Evolutionary conservation across 1,140 invertebrate genomes (phyloP), one percentile per base, ranked within the genome.

Genomic region (Trachymyrmex septentrionalis): DNA sequence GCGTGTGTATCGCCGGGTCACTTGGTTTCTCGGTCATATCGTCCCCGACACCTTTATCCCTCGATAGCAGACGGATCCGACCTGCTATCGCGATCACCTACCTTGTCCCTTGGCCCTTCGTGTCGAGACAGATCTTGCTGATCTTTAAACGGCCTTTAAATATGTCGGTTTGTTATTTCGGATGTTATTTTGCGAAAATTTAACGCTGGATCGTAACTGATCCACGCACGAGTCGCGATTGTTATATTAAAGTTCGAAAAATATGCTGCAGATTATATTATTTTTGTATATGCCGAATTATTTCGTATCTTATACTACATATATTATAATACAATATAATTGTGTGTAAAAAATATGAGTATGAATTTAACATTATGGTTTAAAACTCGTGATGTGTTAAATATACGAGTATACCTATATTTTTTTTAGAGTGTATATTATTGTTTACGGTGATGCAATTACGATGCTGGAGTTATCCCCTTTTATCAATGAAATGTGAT

Each of bases 1-100:
- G 91, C 91, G 91, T 50, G 44, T 69, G 14, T 90, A 92, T 93
- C 92, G 92, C 91, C 91, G 91, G 94, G 93, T 94, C 93, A 94
- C 93, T 94, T 94, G 93, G 93, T 95, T 95, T 95, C 93, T 95
- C 94, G 94, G 94, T 92, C 94, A 81, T 89, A 87, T 89, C 88
- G 85, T 90, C 44, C 21, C n/a, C 88, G 38, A 61, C n/a, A 27
- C 61, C 80, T 78, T 84, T 67, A 89, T 84, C 76, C 77, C 19
- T 53, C 27, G 75, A 66, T 61, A 72, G 19, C 64, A 66, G 38
- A 38, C 55, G 67, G 27, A 84, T 75, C 55, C 57, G 48, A 16
- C 30, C n/a, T 7, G 55, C 34, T 19, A 14, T 57, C 48, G 44
- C 21, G 16, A 77, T 48, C 27, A 34, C 24, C 24, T 34, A 6